These are phyloP conservation scores for Aplidium turbinatum DNA, from an alignment of 23 tunicate genomes.

Conservation along the genomic window DNA sequence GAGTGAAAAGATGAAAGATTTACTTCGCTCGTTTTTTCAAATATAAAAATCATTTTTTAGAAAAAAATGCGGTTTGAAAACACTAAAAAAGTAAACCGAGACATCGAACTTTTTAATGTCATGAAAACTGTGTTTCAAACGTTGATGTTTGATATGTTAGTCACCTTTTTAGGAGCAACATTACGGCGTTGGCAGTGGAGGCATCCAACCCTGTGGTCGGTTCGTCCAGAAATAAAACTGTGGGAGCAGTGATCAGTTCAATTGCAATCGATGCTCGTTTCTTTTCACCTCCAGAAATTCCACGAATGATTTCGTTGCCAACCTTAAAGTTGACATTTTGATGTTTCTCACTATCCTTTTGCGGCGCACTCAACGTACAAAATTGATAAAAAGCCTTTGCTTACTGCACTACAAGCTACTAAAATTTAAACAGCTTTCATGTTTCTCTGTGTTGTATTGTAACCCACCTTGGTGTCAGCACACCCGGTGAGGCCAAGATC, in stretches of 20 bases:
- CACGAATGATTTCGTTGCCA: slow-evolving; percentile 86
- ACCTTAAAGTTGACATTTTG: no score
- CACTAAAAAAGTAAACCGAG: no score
- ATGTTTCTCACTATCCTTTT: neutral
- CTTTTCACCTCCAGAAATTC: slow-evolving; percentile 95
- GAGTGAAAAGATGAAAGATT: no score
- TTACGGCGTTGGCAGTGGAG: slow-evolving; percentile 94
- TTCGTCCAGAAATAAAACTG: slow-evolving; percentile 76
- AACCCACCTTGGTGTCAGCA: slow-evolving; percentile 88
- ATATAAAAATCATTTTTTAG: no score
- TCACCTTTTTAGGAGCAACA: slow-evolving; percentile 75
- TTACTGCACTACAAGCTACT: no score
- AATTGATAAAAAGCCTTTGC: neutral
- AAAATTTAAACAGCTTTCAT: no score
- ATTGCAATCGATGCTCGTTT: slow-evolving; percentile 85
- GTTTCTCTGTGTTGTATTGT: no score
- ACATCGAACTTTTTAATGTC: no score
- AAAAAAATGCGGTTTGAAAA: no score
- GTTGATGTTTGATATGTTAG: no score
- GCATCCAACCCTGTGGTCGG: slow-evolving; percentile 68
- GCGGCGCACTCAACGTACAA: neutral
- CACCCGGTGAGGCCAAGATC: slow-evolving; percentile 84
- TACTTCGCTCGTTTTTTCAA: no score
- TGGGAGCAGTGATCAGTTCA: slow-evolving; percentile 87
- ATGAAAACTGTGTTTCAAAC: no score